phyloP scores from a whole-genome alignment of 2,888 invertebrate species.

The Serripes groenlandicus region DNA sequence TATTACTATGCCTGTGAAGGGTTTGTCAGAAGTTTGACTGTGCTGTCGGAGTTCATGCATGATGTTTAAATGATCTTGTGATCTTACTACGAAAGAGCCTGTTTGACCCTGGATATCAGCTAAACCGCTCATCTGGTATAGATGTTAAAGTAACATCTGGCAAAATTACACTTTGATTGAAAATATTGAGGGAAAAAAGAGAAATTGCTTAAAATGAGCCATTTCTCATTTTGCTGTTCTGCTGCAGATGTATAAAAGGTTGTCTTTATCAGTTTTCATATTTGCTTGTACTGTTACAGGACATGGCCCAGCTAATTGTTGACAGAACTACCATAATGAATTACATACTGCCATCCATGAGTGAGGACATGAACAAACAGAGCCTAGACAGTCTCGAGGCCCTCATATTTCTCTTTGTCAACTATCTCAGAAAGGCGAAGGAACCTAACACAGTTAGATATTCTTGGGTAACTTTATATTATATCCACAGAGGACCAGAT shows the following conservation, averaged over 20 bases:
- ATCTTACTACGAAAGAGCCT: no score
- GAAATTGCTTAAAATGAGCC: not conserved
- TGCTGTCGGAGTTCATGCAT: no score
- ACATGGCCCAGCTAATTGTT: conserved; percentile 96
- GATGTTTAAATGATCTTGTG: no score
- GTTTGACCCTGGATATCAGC: no score
- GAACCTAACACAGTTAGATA: conserved; percentile 89
- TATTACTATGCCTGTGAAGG: no score
- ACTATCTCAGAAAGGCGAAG: conserved; percentile 87
- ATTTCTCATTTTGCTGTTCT: not conserved
- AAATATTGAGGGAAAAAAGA: not conserved
- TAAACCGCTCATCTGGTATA: no score
- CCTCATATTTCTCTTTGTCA: conserved; percentile 85
- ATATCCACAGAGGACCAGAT: no score
- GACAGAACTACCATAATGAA: conserved; percentile 95
- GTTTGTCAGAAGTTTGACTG: no score
- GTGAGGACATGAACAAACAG: conserved; percentile 49
- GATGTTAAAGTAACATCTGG: no score
- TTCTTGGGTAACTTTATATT: conserved; percentile 82
- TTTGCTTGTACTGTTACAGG: conserved; percentile 87
- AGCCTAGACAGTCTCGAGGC: conserved; percentile 78
- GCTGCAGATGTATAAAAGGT: not conserved
- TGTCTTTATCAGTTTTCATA: not conserved
- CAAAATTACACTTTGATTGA: no score
- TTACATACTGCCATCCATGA: conserved; percentile 90